Evolutionary conservation across 1,140 invertebrate species (phyloP).

Genomic region (Proctacanthus coquilletti): DNA sequence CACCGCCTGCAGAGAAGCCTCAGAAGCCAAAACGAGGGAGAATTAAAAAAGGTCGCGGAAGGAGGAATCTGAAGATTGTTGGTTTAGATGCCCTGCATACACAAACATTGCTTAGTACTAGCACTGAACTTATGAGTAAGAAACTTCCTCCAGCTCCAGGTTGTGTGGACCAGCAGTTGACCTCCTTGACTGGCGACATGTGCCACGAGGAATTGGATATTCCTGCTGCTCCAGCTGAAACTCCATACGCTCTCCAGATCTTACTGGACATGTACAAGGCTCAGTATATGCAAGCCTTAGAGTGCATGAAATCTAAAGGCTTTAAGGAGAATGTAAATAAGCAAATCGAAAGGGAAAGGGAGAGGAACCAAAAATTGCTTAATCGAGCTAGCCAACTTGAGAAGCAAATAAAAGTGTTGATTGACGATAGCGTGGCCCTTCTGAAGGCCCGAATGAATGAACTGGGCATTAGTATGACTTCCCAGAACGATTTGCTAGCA

Average conservation of each 20-base stretch:
- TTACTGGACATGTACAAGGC: conserved; percentile 67
- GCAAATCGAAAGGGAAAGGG: conserved; percentile 72
- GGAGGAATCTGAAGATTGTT: conserved; percentile 40
- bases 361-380: conserved; percentile 63
- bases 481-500: conserved; percentile 66
- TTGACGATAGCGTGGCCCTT: conserved; percentile 79
- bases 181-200: conserved; percentile 46
- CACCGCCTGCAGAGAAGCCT: conserved; percentile 25
- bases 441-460: conserved; percentile 82
- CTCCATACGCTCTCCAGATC: conserved; percentile 72
- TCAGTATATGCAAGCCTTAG: conserved; percentile 67
- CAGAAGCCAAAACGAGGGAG: conserved; percentile 13
- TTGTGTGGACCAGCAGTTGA: conserved; percentile 77
- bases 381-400: conserved; percentile 70
- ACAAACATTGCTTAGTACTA: conserved; percentile 76
- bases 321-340: conserved; percentile 55
- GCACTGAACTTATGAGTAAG: conserved; percentile 38
- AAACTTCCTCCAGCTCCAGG: conserved; percentile 69
- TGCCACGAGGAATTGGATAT: conserved; percentile 69
- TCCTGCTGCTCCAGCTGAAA: conserved; percentile 54
- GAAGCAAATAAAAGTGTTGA: conserved; percentile 78
- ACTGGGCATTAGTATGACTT: conserved; percentile 70
- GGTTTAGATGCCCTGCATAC: conserved; percentile 80
- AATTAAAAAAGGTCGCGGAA: conserved; percentile 10
- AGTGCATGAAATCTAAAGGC: conserved; percentile 60